Base-by-base conservation (phyloP, 2,113 vertebrate genomes). In the Cheirogaleus medius region DNA sequence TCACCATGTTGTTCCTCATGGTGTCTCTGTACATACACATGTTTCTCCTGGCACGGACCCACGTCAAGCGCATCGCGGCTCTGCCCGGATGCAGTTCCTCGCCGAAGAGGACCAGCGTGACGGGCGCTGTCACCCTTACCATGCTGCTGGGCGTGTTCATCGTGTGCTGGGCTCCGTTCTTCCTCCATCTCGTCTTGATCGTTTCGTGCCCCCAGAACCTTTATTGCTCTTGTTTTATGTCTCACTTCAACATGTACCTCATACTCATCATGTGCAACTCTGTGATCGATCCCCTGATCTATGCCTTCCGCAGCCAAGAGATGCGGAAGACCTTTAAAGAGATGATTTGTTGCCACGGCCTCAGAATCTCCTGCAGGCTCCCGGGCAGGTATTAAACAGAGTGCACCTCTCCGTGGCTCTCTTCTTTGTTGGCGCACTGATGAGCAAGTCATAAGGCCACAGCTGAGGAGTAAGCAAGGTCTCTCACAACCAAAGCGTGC, bases 181-280 rank as follows among this genome's bases (percentile, higher is more conserved):
- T 99, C 97, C 99, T 99, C 66, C 99, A 99, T 94, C 99, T 99
- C 93, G 99, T 99, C 98, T 98, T 99, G 83, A 99, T 99, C 99
- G 99, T 99, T 94, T 99, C 99, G 56, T 99, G 99, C 88, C 99
- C 99, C 20, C 98, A 99, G 87, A 99, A 99, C 96, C 97, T 99
- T 89, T 99, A 99, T 96, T 99, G 99, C n/a, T 98, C 99, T 90
- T 99, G 99, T 97, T 99, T 99, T 95, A 99, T 99, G 99, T 99
- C 99, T 52, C 99, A 99, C 98, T 99, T 99, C 98, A 99, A 99
- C 98, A 99, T 99, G 99, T 99, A 99, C 98, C 99, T 99, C 98
- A 99, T 99, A 86, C 99, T 99, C 83, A 99, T 99, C 97, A 99
- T 99, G 99, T 99, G 99, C 95, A 99, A 99, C 96, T 99, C 99